Conservation (phyloP, 2,113 vertebrate genomes). For the Oreocharis arfaki region DNA sequence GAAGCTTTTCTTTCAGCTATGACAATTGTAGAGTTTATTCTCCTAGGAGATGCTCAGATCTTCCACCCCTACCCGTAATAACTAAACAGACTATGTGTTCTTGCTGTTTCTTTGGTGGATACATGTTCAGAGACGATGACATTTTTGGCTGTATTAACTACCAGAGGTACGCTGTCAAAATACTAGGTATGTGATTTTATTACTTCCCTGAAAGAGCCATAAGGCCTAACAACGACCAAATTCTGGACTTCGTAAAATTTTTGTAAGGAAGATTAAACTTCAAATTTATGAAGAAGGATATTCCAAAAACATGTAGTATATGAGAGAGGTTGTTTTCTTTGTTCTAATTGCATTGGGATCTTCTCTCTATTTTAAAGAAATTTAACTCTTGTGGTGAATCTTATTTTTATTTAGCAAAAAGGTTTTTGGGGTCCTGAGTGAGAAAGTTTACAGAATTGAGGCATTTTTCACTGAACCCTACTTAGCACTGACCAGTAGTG, state of each 20-base stretch:
- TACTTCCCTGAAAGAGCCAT: background rate
- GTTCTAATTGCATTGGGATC: background rate
- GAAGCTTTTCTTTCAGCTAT: background rate
- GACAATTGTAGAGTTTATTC: background rate
- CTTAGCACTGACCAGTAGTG: background rate
- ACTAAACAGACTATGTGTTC: background rate
- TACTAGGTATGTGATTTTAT: background rate
- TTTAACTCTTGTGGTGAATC: background rate
- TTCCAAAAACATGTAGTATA: background rate
- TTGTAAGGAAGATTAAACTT: background rate
- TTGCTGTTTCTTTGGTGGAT: background rate
- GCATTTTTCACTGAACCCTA: background rate
- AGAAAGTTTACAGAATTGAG: background rate
- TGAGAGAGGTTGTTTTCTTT: background rate
- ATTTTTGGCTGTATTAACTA: background rate
- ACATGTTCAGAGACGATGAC: background rate
- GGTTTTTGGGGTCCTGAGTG: rapidly evolving
- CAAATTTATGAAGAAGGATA: background rate
- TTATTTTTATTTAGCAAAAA: background rate
- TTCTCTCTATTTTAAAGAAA: background rate
- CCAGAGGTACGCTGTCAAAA: background rate
- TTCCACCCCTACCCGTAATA: background rate
- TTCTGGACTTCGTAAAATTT: background rate
- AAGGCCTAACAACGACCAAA: background rate
- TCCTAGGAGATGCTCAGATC: background rate